phyloP scores from a whole-genome alignment of 2,888 invertebrate species.

The Molorchus minor region DNA sequence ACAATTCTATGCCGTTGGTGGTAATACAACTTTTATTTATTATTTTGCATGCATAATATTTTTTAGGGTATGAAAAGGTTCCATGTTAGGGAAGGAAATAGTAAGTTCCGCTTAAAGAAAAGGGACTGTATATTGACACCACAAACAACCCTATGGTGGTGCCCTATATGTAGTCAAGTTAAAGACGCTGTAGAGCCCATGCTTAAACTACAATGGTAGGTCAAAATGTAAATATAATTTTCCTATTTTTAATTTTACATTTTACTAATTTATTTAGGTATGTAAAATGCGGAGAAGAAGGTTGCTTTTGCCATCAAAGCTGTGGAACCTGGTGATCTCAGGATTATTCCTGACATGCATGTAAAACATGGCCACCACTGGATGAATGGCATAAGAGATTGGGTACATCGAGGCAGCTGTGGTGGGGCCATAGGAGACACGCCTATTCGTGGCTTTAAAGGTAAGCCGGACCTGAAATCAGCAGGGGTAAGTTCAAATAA shows the following conservation, averaged over 20 bases:
- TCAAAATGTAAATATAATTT: conserved; percentile 2
- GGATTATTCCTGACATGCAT: conserved; percentile 77
- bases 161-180: conserved; percentile 89
- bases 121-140: conserved; percentile 71
- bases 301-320: conserved; percentile 74
- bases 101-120: conserved; percentile 69
- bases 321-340: conserved; percentile 73
- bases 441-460: conserved; percentile 70
- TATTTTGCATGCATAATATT: too few species aligned
- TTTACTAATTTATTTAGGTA: too few species aligned
- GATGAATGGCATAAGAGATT: conserved; percentile 81
- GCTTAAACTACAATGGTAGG: conserved; percentile 87
- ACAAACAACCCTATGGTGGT: conserved; percentile 79
- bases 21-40: too few species aligned
- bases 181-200: conserved; percentile 91
- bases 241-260: too few species aligned
- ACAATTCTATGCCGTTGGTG: too few species aligned
- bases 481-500: conserved; percentile 47
- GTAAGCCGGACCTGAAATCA: conserved; percentile 39
- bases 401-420: conserved; percentile 95
- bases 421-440: conserved; percentile 98
- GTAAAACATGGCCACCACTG: conserved; percentile 80
- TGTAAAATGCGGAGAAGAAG: conserved; percentile 77
- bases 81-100: conserved; percentile 77
- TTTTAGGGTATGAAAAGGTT: conserved; percentile 76